phyloP scores from a whole-genome alignment of 1,140 invertebrate species.

The Chlorops oryzae region DNA sequence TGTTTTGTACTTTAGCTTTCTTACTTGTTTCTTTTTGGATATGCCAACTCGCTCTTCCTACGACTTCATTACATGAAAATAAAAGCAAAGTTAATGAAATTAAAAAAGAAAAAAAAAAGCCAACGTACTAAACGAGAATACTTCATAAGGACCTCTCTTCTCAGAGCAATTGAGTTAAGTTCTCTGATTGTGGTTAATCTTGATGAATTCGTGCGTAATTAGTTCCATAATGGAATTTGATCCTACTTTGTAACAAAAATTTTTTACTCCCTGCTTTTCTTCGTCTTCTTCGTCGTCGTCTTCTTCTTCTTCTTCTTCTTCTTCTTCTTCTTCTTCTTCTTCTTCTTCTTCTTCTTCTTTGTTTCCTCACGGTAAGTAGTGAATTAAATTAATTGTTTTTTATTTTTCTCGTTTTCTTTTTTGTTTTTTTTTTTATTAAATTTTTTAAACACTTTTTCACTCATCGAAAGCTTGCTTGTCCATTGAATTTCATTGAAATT shows the following conservation, averaged over 20 bases:
- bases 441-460: no score
- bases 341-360: neutral
- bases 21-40: slow-evolving; percentile 1
- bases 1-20: no score
- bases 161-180: no score
- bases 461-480: no score
- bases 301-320: neutral
- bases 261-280: no score
- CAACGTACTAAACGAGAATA: slow-evolving; percentile 18
- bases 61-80: slow-evolving; percentile 1
- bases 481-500: no score
- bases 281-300: neutral
- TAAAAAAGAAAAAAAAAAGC: slow-evolving; percentile 9
- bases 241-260: no score
- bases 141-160: slow-evolving; percentile 35
- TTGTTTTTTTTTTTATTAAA: neutral
- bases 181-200: slow-evolving; percentile 47
- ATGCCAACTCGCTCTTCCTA: neutral
- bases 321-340: neutral
- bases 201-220: slow-evolving; percentile 46
- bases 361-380: slow-evolving; percentile 3
- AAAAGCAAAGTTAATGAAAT: slow-evolving; percentile 4
- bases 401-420: neutral
- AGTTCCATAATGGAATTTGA: no score
- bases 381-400: slow-evolving; percentile 3